Percentiles rank a stretch among this genome's conserved stretches.
phyloP scores from a whole-genome alignment of 2,888 invertebrate species.

The Phalangium opilio region DNA sequence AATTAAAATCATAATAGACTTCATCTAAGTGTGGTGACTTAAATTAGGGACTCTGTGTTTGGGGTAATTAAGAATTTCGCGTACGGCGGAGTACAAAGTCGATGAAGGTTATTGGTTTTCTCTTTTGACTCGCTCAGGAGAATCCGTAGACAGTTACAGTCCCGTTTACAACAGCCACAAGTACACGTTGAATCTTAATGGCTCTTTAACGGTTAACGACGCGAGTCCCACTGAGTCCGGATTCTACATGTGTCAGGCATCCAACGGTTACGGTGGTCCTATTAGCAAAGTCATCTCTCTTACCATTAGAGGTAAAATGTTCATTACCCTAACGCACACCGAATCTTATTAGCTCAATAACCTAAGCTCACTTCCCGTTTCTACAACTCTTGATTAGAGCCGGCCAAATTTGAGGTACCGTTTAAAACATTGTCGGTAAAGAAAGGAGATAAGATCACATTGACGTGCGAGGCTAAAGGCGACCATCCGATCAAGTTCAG shows the following conservation, averaged over 20 bases:
- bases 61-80: no score
- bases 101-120: neutral
- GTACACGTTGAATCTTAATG: constrained; percentile 22
- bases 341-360: no score
- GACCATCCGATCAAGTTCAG: neutral
- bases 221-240: constrained; percentile 26
- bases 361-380: no score
- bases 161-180: constrained; percentile 12
- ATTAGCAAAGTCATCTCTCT: constrained; percentile 29
- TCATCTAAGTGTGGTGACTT: no score
- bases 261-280: constrained; percentile 28
- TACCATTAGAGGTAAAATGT: neutral
- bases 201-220: constrained; percentile 25
- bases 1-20: no score
- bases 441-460: neutral
- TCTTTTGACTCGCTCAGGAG: neutral
- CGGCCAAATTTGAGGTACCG: neutral
- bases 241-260: constrained; percentile 29
- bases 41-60: no score
- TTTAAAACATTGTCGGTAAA: neutral
- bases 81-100: no score
- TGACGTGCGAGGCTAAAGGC: neutral
- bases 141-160: constrained; percentile 8
- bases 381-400: no score
- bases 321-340: no score